These are phyloP conservation scores for Petrocephalus schoutedeni DNA, from an alignment of 2,797 vertebrate genomes.

Conservation along the genomic window DNA sequence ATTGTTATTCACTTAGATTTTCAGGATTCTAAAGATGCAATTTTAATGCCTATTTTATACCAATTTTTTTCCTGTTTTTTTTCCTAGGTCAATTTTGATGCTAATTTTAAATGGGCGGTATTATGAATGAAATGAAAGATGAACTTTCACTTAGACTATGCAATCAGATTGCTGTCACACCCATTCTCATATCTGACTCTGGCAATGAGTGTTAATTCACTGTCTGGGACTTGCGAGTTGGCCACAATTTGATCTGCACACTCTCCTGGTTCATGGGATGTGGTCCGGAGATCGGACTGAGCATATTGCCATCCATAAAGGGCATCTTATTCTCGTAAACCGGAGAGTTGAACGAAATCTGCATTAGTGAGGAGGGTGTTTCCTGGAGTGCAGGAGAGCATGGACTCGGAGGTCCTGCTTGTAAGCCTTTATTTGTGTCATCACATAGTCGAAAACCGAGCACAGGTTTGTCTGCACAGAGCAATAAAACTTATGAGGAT, in stretches of 20 bases:
- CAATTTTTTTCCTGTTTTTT: not conserved
- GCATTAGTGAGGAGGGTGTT: not conserved
- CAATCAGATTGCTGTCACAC: not conserved
- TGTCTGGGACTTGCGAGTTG: slow-evolving; percentile 35
- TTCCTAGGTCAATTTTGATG: not conserved
- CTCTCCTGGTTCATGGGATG: slow-evolving; percentile 46
- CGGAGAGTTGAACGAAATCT: slow-evolving; percentile 33
- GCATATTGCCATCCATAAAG: slow-evolving; percentile 46
- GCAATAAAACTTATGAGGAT: not conserved
- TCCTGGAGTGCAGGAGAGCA: not conserved
- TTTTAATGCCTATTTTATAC: not conserved
- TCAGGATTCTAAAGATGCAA: not conserved
- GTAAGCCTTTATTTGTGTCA: not conserved
- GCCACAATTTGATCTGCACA: slow-evolving; percentile 53
- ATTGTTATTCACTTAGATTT: not conserved
- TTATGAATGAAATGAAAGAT: not conserved
- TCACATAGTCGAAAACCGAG: not conserved
- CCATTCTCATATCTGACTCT: not conserved
- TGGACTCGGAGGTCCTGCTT: not conserved
- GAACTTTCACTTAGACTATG: not conserved
- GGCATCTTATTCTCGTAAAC: slow-evolving; percentile 56
- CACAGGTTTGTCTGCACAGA: not conserved
- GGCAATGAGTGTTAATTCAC: slow-evolving; percentile 27
- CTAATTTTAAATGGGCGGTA: not conserved
- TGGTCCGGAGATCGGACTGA: slow-evolving; percentile 35